These are phyloP conservation scores for Hypsopygia costalis DNA, from an alignment of 2,888 invertebrate genomes.

Conservation along the genomic window DNA sequence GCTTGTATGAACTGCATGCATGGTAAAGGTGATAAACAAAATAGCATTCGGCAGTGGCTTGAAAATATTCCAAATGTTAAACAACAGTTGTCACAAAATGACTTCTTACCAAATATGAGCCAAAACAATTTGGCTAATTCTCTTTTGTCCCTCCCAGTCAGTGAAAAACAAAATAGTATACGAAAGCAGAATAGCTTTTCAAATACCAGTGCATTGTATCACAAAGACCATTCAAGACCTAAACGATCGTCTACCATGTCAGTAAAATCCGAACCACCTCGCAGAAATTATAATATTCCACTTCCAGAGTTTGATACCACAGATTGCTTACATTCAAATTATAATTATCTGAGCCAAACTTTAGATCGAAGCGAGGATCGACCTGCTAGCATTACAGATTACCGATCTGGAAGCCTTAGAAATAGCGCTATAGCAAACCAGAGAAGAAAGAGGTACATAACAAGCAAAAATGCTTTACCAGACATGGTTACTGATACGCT, in stretches of 20 bases:
- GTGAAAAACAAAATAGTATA: slow-evolving; percentile 42
- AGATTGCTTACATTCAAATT: slow-evolving; percentile 34
- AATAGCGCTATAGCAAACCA: slow-evolving; percentile 34
- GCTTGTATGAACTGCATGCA: slow-evolving; percentile 77
- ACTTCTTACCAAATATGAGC: slow-evolving; percentile 37
- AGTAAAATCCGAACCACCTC: slow-evolving; percentile 65
- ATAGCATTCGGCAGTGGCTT: slow-evolving; percentile 87
- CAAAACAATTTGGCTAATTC: slow-evolving; percentile 50
- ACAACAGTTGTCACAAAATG: slow-evolving; percentile 44
- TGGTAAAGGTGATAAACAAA: slow-evolving; percentile 85
- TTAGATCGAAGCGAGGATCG: slow-evolving; percentile 49
- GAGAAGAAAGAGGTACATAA: slow-evolving; percentile 38
- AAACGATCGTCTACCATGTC: slow-evolving; percentile 56
- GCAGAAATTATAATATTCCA: slow-evolving; percentile 63
- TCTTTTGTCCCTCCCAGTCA: slow-evolving; percentile 52
- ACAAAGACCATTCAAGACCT: slow-evolving; percentile 42
- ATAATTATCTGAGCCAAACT: slow-evolving; percentile 47
- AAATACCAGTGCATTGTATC: slow-evolving; percentile 39
- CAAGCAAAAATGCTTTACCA: slow-evolving; percentile 67
- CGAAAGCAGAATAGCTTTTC: slow-evolving; percentile 65
- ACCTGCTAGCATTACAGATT: slow-evolving; percentile 47
- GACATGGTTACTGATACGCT: slow-evolving; percentile 85
- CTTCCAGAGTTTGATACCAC: slow-evolving; percentile 54
- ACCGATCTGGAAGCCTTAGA: slow-evolving; percentile 40
- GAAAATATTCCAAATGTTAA: slow-evolving; percentile 83